Evolutionary conservation across 2,113 vertebrate genomes (phyloP).

Genomic region (Hyperopisus bebe): DNA sequence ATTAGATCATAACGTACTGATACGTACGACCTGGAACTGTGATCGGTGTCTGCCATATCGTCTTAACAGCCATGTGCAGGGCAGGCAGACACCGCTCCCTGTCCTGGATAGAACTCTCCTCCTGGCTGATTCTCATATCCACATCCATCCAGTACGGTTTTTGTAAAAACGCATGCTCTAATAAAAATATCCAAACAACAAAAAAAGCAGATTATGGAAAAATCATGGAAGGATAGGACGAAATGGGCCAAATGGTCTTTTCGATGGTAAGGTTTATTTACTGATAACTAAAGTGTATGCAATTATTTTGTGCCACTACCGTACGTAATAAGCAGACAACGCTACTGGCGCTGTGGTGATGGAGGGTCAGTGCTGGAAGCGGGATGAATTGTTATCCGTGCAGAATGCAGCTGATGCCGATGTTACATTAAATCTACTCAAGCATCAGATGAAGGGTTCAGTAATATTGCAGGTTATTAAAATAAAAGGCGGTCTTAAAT

Average conservation of each 20-base stretch:
- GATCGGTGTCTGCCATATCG: neutral
- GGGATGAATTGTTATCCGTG: neutral
- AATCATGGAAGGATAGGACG: neutral
- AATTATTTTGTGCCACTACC: neutral
- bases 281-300: neutral
- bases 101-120: neutral
- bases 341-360: neutral
- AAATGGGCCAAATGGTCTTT: neutral
- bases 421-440: neutral
- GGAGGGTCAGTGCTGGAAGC: neutral
- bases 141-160: neutral
- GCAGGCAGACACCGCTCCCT: neutral
- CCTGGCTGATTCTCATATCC: neutral
- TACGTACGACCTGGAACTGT: neutral
- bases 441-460: neutral
- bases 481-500: neutral
- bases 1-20: neutral
- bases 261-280: neutral
- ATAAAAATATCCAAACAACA: neutral
- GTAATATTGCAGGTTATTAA: neutral
- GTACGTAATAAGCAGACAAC: neutral
- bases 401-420: neutral
- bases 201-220: neutral
- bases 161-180: neutral
- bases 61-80: neutral